phyloP scores from a whole-genome alignment of 2,888 invertebrate genomes.

The Caenorhabditis macrosperma region DNA sequence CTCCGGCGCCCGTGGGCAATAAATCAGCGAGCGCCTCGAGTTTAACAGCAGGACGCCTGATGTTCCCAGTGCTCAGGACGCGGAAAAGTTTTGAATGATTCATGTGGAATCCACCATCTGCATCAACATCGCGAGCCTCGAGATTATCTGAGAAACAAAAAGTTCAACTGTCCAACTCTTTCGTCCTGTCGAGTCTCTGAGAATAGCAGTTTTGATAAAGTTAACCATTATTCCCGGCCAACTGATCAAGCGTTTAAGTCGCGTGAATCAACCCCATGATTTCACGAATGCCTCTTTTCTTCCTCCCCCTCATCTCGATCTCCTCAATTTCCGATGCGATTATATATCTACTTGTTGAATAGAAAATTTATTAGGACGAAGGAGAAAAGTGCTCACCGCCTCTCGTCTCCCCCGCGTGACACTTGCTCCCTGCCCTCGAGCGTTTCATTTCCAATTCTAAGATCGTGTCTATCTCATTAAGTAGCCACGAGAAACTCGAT shows the following conservation, averaged over 20 bases:
- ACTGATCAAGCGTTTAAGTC: constrained; percentile 19
- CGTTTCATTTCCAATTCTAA: constrained; percentile 24
- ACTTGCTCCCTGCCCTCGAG: constrained; percentile 4
- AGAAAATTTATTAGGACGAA: constrained; percentile 14
- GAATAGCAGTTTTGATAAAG: not conserved
- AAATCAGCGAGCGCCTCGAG: constrained; percentile 37
- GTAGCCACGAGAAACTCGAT: constrained; percentile 27
- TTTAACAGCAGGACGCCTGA: constrained; percentile 36
- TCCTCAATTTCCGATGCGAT: constrained; percentile 50
- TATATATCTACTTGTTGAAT: constrained; percentile 47
- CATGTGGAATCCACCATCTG: not conserved
- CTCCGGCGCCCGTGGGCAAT: constrained; percentile 9
- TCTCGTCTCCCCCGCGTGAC: not conserved
- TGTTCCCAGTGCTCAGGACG: constrained; percentile 18
- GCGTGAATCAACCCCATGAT: not conserved
- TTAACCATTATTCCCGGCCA: constrained; percentile 7
- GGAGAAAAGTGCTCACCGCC: not conserved
- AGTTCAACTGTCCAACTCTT: not conserved
- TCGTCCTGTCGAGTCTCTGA: not conserved
- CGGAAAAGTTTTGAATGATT: constrained; percentile 1
- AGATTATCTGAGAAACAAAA: constrained; percentile 5
- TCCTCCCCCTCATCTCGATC: not conserved
- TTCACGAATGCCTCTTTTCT: not conserved
- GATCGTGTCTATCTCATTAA: constrained; percentile 47
- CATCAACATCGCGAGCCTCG: not conserved